These are phyloP conservation scores for Hylaeus volcanicus DNA, from an alignment of 1,140 invertebrate species.

Conservation along the genomic window DNA sequence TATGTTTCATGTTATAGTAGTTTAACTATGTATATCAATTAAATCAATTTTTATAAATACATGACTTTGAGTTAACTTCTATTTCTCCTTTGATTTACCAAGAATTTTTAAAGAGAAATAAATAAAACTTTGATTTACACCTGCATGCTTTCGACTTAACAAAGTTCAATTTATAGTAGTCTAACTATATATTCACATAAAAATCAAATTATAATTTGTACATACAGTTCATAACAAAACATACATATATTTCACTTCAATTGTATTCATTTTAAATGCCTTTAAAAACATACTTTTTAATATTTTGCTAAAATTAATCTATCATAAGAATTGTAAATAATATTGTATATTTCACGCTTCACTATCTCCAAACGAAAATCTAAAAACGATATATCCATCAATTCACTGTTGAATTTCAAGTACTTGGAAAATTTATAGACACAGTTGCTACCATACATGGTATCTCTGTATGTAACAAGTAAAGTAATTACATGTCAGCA, in stretches of 20 bases:
- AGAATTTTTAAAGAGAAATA: no score
- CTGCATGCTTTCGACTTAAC: no score
- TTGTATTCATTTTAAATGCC: neutral
- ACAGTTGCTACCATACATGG: conserved; percentile 33
- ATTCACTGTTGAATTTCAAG: neutral
- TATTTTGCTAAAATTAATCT: neutral
- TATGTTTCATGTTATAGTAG: no score
- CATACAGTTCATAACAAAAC: neutral
- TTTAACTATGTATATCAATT: no score
- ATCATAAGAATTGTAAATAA: neutral
- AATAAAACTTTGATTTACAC: no score
- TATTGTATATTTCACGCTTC: neutral
- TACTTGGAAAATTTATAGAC: conserved; percentile 11
- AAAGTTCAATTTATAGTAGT: no score
- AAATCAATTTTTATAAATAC: no score
- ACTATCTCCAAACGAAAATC: neutral
- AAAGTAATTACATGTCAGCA: conserved; percentile 9
- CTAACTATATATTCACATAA: neutral
- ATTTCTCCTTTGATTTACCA: no score
- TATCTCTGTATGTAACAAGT: conserved; percentile 10
- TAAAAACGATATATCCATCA: neutral
- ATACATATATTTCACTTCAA: neutral
- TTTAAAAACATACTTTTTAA: neutral
- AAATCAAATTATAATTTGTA: neutral
- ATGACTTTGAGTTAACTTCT: no score